Evolutionary conservation across 2,113 vertebrate genomes (phyloP).

Genomic region (Seriola aureovittata): DNA sequence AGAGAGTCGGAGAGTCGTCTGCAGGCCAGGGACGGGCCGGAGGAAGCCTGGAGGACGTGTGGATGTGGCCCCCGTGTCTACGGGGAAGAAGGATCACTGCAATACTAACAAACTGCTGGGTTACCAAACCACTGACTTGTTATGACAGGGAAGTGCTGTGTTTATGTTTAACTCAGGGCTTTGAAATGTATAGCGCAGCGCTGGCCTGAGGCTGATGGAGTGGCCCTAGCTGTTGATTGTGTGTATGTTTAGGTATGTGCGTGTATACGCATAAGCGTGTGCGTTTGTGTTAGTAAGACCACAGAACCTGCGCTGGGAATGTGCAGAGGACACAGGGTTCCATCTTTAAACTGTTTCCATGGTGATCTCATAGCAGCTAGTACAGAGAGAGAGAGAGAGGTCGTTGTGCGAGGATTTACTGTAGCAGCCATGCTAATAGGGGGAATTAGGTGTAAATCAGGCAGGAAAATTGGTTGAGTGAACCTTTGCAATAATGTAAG

Average conservation of each 20-base stretch:
- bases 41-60: constrained; percentile 74
- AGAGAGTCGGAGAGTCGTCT: constrained; percentile 36
- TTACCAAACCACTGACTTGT: constrained; percentile 71
- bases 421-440: neutral
- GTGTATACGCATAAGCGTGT: constrained; percentile 8
- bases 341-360: constrained; percentile 26
- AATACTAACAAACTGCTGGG: constrained; percentile 76
- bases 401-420: neutral
- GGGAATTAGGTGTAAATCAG: too few relatives aligned
- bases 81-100: constrained; percentile 73
- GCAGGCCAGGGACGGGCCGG: constrained; percentile 34
- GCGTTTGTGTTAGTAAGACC: constrained; percentile 29
- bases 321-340: constrained; percentile 14
- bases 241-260: constrained; percentile 40
- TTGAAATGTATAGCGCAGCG: constrained; percentile 80
- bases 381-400: neutral
- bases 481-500: neutral
- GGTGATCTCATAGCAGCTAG: neutral
- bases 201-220: constrained; percentile 71
- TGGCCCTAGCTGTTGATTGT: constrained; percentile 42
- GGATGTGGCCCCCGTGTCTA: constrained; percentile 61
- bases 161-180: constrained; percentile 78
- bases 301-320: constrained; percentile 18
- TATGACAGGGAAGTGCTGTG: constrained; percentile 82
- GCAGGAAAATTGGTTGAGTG: neutral